A percentile compares a stretch with the other conserved stretches of the same genome.
These are phyloP conservation scores for Siderastrea siderea DNA, from an alignment of 92 coral and sea anemone genomes.

Conservation along the genomic window DNA sequence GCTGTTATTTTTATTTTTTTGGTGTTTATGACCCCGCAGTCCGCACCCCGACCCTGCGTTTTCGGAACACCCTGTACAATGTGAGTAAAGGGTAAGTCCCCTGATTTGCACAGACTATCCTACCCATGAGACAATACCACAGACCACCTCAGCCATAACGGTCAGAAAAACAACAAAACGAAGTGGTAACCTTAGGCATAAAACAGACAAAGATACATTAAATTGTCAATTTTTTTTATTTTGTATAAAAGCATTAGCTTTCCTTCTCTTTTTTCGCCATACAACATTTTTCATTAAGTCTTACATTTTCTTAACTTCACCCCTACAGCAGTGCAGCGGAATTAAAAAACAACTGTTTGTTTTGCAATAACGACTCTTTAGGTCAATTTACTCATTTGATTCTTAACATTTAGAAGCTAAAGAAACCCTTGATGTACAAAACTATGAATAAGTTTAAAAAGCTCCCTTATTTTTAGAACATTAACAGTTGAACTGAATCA, in stretches of 20 bases:
- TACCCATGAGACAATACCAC: no score
- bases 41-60: no score
- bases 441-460: not conserved
- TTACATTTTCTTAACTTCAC: not conserved
- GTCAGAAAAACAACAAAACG: no score
- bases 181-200: no score
- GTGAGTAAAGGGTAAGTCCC: no score
- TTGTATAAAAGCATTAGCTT: slow-evolving; percentile 9
- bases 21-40: no score
- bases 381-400: not conserved
- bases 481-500: not conserved
- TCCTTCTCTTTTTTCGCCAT: not conserved
- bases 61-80: no score
- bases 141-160: no score
- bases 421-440: not conserved
- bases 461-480: not conserved
- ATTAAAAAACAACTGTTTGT: not conserved
- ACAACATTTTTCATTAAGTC: not conserved
- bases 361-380: not conserved
- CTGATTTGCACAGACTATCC: no score
- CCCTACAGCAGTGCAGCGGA: slow-evolving; percentile 6
- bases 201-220: no score
- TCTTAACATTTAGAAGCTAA: not conserved
- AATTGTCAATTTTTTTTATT: not conserved
- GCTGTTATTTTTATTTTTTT: no score